Conservation (phyloP, 2,888 invertebrate species). For the Sminthurides aquaticus region DNA sequence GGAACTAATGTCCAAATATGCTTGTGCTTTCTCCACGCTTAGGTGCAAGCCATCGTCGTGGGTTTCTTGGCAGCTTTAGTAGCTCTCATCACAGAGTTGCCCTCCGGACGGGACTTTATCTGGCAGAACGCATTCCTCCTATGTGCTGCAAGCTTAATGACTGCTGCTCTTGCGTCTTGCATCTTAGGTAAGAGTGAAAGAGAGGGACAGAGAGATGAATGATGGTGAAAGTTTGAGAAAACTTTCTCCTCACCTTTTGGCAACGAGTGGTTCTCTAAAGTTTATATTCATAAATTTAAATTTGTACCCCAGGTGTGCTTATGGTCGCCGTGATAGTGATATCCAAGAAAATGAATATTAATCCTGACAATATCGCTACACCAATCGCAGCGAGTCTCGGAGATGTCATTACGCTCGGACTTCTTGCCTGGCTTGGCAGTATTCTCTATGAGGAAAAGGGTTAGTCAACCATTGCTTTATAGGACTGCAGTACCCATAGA, state of each 20-base stretch:
- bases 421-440: conserved; percentile 56
- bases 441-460: conserved; percentile 55
- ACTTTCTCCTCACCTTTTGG: background rate
- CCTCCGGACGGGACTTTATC: conserved; percentile 66
- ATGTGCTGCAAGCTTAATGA: conserved; percentile 65
- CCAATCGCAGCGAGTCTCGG: conserved; percentile 74
- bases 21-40: too few species aligned
- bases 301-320: conserved; percentile 50
- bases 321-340: conserved; percentile 65
- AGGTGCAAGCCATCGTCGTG: conserved; percentile 65
- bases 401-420: conserved; percentile 63
- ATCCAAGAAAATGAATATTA: conserved; percentile 62
- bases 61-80: conserved; percentile 64
- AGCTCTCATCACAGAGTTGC: conserved; percentile 64
- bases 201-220: too few species aligned
- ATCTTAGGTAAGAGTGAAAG: conserved; percentile 51
- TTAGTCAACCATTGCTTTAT: conserved; percentile 27
- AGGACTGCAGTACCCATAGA: background rate
- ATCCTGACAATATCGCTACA: conserved; percentile 73
- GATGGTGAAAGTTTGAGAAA: background rate
- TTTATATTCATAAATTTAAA: too few species aligned
- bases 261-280: too few species aligned
- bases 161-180: conserved; percentile 68
- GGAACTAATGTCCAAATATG: too few species aligned
- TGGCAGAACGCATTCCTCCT: conserved; percentile 62